Conservation (phyloP, 1,140 invertebrate genomes). For the Drosophila lacertosa region DNA sequence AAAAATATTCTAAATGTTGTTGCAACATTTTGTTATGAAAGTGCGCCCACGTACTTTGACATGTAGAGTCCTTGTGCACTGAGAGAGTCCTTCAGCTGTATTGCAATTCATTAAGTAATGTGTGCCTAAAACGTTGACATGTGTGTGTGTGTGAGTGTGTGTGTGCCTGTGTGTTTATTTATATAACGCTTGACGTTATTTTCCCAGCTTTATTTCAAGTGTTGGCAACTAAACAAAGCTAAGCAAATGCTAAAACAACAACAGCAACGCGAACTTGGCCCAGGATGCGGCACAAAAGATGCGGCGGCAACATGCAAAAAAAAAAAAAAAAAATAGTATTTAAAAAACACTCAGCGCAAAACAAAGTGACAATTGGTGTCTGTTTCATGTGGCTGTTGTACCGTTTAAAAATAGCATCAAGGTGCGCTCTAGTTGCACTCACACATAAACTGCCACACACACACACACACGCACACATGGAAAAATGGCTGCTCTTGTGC, state of each 20-base stretch:
- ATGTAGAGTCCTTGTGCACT: background rate
- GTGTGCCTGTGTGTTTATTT: constrained; percentile 53
- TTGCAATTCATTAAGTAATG: constrained; percentile 46
- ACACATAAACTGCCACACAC: constrained; percentile 20
- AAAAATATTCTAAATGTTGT: too few relatives aligned
- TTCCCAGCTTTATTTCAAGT: constrained; percentile 62
- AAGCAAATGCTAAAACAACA: constrained; percentile 25
- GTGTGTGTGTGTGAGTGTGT: constrained; percentile 23
- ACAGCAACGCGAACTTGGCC: constrained; percentile 50
- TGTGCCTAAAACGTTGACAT: constrained; percentile 35
- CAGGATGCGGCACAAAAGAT: constrained; percentile 54
- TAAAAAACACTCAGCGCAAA: constrained; percentile 68
- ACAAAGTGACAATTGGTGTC: constrained; percentile 73
- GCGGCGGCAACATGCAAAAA: constrained; percentile 22
- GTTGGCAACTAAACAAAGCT: constrained; percentile 39
- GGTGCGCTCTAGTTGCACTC: constrained; percentile 72
- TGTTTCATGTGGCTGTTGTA: constrained; percentile 33
- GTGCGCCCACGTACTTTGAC: background rate
- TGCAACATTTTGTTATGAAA: background rate
- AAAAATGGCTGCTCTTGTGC: constrained; percentile 54
- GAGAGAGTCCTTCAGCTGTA: constrained; percentile 30
- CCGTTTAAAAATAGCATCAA: constrained; percentile 76
- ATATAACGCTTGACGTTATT: constrained; percentile 66
- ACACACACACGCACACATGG: background rate
- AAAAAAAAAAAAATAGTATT: constrained; percentile 16